Base-by-base conservation (phyloP, 2,888 invertebrate genomes). In the Spodoptera exigua region DNA sequence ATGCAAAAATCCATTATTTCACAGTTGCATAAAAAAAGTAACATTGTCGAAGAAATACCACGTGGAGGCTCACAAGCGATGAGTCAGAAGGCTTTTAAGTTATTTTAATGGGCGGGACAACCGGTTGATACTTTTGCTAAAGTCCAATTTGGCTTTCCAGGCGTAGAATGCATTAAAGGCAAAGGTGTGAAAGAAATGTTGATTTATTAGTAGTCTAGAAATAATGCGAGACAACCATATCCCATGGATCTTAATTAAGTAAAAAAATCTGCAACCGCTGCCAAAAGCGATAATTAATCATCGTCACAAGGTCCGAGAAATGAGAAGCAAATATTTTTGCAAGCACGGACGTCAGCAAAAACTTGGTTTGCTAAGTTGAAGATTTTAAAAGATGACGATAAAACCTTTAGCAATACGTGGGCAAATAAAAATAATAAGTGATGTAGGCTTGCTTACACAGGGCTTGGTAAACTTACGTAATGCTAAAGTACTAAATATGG, bases 401-500 rank as follows among this genome's bases (percentile, higher is more conserved):
- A 62, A 52, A 40, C 47, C 34, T 54, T 64, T 43, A 65, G 43
- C 58, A 27, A 70, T 40, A 40, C 27, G 9, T 4, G 35, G 3
- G 49, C 9, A 35, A 49, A 66, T 71, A 60, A 55, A 70, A 58
- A 51, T 62, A 44, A 44, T 47, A 27, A 52, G 40, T 47, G 37
- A 21, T 45, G 21, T 11, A 5, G 47, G 61, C 44, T 45, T 61
- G 32, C 21, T 18, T 17, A 55, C 46, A 60, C 5, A 9, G 27
- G 27, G 36, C 56, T 46, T 60, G 49, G 41, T 53, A 10, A 43
- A 54, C 43, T 67, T 74, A 61, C 56, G 67, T 60, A 74, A 78
- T 45, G 56, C 32, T 55, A 46, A 49, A 57, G 49, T 40, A 60
- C 61, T 72, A 18, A 64, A 73, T 73, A 76, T 75, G 70, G 70